phyloP scores from a whole-genome alignment of 2,113 vertebrate genomes.

The Cyanistes caeruleus region DNA sequence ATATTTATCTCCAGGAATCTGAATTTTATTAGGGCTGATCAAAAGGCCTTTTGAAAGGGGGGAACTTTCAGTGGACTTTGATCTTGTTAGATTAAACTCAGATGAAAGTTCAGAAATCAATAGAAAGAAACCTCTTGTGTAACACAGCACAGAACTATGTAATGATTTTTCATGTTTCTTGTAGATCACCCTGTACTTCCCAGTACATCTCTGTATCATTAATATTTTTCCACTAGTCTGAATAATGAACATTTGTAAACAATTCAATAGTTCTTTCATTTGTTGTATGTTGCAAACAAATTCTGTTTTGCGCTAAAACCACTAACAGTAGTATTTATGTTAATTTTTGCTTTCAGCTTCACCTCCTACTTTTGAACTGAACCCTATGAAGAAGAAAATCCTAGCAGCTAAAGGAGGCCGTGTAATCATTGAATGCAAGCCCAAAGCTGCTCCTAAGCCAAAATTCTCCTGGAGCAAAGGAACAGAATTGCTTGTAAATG shows the following conservation, averaged over 20 bases:
- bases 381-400: conserved; percentile 88
- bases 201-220: neutral
- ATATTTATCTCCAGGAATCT: neutral
- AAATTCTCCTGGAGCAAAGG: conserved; percentile 93
- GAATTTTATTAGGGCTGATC: neutral
- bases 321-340: neutral
- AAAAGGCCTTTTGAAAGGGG: conserved; percentile 7
- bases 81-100: conserved; percentile 5
- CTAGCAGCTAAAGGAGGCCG: conserved; percentile 88
- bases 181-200: neutral
- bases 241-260: neutral
- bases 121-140: neutral
- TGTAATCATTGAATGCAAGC: conserved; percentile 91
- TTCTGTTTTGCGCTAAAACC: neutral
- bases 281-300: neutral
- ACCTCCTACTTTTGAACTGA: conserved; percentile 90
- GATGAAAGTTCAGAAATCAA: neutral
- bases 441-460: conserved; percentile 91
- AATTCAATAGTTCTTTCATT: neutral
- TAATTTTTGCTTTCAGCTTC: conserved; percentile 77
- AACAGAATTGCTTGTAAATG: conserved; percentile 90
- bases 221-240: neutral
- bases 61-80: neutral
- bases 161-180: neutral
- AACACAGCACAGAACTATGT: neutral